These are phyloP conservation scores for Caenorhabditis drosophilae DNA, from an alignment of 2,888 invertebrate species.

Conservation along the genomic window DNA sequence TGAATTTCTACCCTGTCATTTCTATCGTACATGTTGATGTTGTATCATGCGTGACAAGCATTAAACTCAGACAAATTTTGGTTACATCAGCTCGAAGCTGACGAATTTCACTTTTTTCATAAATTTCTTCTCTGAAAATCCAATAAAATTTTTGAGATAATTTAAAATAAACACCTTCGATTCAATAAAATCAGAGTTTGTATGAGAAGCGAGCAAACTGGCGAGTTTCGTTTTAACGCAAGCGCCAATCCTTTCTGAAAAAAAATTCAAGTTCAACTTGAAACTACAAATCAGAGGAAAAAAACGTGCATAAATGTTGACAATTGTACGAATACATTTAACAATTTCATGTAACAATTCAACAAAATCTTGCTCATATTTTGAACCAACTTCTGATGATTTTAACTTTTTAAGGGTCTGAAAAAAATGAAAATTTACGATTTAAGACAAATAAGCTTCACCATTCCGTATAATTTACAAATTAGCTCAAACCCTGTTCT, in stretches of 20 bases:
- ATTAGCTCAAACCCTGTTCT: slow-evolving; percentile 28
- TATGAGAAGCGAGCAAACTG: slow-evolving; percentile 31
- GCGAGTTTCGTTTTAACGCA: slow-evolving; percentile 29
- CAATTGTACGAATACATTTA: slow-evolving; percentile 38
- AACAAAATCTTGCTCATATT: slow-evolving; percentile 21
- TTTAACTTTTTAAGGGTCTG: slow-evolving; percentile 10
- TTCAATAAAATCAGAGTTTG: slow-evolving; percentile 39
- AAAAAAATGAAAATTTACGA: too few relatives aligned
- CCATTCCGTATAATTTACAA: slow-evolving; percentile 16
- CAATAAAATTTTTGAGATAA: not conserved
- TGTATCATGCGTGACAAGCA: slow-evolving; percentile 29
- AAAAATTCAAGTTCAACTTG: too few relatives aligned
- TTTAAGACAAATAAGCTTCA: too few relatives aligned
- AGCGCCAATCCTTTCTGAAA: slow-evolving; percentile 38
- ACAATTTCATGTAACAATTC: slow-evolving; percentile 43
- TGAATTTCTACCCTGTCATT: slow-evolving; percentile 38
- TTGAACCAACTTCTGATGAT: slow-evolving; percentile 14
- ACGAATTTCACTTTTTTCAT: slow-evolving; percentile 28
- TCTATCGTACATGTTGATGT: slow-evolving; percentile 13
- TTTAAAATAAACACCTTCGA: slow-evolving; percentile 2
- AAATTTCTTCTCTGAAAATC: not conserved
- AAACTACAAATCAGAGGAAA: too few relatives aligned
- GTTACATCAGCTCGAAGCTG: slow-evolving; percentile 24
- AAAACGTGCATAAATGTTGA: slow-evolving; percentile 48
- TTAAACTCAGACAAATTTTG: slow-evolving; percentile 21